Evolutionary conservation across 2,113 vertebrate species (phyloP).

Genomic region (Edolisoma coerulescens): DNA sequence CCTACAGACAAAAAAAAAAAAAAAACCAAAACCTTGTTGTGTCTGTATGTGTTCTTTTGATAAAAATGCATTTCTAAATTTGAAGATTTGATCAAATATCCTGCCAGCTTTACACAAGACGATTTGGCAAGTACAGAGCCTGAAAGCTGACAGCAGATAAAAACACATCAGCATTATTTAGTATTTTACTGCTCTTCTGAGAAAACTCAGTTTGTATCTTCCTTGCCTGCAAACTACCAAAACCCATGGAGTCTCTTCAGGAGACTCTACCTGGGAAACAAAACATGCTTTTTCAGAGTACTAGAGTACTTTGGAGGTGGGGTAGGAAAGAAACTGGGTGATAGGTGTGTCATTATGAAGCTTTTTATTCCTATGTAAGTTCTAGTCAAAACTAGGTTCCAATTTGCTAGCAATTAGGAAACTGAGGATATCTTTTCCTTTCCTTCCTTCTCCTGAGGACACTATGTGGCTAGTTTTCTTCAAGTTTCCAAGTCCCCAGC

Average conservation of each 20-base stretch:
- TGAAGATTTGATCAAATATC: neutral
- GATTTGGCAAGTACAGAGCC: neutral
- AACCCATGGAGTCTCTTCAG: neutral
- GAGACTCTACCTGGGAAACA: neutral
- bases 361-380: neutral
- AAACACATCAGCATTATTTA: neutral
- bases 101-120: neutral
- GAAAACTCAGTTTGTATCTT: neutral
- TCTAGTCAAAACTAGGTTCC: neutral
- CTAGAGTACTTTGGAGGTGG: neutral
- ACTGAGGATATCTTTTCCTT: fast-evolving
- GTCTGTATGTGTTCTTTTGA: neutral
- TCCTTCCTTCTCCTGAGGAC: neutral
- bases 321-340: neutral
- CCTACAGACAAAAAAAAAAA: neutral
- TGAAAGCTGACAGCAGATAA: neutral
- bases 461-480: neutral
- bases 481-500: neutral
- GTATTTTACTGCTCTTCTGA: neutral
- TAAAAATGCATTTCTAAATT: neutral
- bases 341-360: neutral
- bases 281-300: neutral
- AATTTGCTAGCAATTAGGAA: neutral
- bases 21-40: neutral
- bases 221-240: neutral